These are phyloP conservation scores for Caenorhabditis uteleia DNA, from an alignment of 2,888 invertebrate species.

Conservation along the genomic window DNA sequence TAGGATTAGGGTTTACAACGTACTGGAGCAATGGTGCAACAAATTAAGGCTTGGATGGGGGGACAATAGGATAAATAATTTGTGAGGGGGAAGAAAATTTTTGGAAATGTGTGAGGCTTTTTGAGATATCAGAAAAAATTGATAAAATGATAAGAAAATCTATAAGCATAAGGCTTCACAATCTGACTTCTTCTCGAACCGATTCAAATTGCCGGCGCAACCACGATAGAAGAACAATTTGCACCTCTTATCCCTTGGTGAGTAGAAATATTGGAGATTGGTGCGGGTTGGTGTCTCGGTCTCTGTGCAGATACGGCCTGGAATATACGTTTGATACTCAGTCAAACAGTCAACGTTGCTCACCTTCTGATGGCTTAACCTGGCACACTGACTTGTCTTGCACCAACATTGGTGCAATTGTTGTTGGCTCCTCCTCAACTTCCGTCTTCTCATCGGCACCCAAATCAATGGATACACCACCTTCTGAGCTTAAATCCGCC, in stretches of 20 bases:
- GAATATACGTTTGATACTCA: background rate
- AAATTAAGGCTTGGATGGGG: too few relatives aligned
- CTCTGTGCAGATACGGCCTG: slow-evolving; percentile 59
- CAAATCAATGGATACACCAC: slow-evolving; percentile 43
- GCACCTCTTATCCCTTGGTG: slow-evolving; percentile 57
- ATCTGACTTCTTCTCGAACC: slow-evolving; percentile 61
- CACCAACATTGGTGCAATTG: slow-evolving; percentile 24
- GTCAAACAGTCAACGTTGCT: background rate
- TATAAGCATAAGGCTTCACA: slow-evolving; percentile 58
- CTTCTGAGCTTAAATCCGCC: slow-evolving; percentile 30
- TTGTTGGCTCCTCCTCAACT: slow-evolving; percentile 37
- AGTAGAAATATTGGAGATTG: slow-evolving; percentile 67
- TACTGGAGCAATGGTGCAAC: too few relatives aligned
- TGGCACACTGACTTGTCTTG: slow-evolving; percentile 56
- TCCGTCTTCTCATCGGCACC: slow-evolving; percentile 15
- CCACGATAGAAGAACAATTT: slow-evolving; percentile 67
- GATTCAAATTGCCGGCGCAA: slow-evolving; percentile 64
- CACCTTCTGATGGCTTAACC: slow-evolving; percentile 61
- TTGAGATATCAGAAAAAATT: too few relatives aligned
- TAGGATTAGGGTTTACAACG: too few relatives aligned
- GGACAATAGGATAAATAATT: too few relatives aligned
- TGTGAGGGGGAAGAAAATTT: too few relatives aligned
- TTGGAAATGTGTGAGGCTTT: too few relatives aligned
- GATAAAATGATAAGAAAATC: background rate
- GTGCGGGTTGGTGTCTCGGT: slow-evolving; percentile 60